Conservation (phyloP, 2,888 invertebrate species). For the Dusona sp. region DNA sequence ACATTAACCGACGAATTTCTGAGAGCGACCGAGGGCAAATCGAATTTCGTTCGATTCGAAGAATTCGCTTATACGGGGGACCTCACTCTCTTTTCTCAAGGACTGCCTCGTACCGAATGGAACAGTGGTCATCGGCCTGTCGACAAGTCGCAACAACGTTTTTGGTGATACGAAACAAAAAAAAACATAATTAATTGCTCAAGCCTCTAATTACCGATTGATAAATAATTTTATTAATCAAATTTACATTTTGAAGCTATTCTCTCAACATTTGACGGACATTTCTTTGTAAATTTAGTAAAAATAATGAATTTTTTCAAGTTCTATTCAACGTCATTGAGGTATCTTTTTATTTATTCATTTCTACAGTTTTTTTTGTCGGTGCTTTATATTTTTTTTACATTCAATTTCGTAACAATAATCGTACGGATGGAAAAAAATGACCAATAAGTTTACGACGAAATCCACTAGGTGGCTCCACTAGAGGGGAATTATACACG, state of each 20-base stretch:
- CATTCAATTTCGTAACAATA: neutral
- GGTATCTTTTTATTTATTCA: no score
- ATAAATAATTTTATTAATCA: neutral
- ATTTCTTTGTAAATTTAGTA: neutral
- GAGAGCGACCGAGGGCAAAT: constrained; percentile 42
- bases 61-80: constrained; percentile 52
- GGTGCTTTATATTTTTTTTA: neutral
- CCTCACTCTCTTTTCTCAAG: constrained; percentile 52
- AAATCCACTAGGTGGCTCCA: neutral
- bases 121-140: constrained; percentile 42
- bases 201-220: neutral
- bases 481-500: neutral
- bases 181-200: neutral
- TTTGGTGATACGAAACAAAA: neutral
- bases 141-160: constrained; percentile 10
- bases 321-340: no score
- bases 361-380: no score
- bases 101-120: constrained; percentile 31
- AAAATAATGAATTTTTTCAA: no score
- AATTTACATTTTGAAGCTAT: neutral
- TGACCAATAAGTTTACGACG: neutral
- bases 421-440: neutral
- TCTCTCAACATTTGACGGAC: neutral
- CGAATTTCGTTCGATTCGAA: constrained; percentile 67
- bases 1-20: constrained; percentile 49